Percentiles rank a stretch among this genome's conserved stretches.
These are phyloP conservation scores for Chiridota heheva DNA, from an alignment of 35 echinoderm and acorn worm species.

Conservation along the genomic window DNA sequence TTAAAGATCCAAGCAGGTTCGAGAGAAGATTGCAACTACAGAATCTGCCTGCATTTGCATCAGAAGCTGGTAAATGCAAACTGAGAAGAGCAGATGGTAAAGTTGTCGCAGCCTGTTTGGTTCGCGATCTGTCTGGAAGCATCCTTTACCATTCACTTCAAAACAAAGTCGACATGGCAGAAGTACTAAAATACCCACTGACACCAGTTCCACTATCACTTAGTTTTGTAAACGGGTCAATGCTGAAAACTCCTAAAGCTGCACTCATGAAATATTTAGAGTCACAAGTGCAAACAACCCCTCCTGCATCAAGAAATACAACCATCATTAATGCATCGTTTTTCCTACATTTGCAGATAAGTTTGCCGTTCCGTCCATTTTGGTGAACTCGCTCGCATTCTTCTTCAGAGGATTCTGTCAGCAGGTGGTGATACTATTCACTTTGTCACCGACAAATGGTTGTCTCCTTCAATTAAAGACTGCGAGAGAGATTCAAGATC, in stretches of 20 bases:
- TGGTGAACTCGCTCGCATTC: slow-evolving; percentile 1
- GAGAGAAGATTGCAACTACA: too few species aligned
- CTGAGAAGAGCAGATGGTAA: slow-evolving; percentile 13
- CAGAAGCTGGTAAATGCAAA: too few species aligned
- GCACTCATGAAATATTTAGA: slow-evolving; percentile 12
- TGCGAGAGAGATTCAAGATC: slow-evolving; percentile 28
- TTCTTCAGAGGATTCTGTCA: slow-evolving; percentile 16
- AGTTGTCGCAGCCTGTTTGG: slow-evolving; percentile 38
- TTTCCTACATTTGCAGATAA: slow-evolving; percentile 24
- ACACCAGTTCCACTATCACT: slow-evolving; percentile 22
- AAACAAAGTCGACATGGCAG: slow-evolving; percentile 5
- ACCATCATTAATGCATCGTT: slow-evolving; percentile 20
- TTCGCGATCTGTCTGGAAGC: slow-evolving; percentile 15
- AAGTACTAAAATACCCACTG: slow-evolving; percentile 18
- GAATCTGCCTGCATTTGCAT: too few species aligned
- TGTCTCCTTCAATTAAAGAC: slow-evolving; percentile 39
- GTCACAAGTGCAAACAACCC: slow-evolving; percentile 8
- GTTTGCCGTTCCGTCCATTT: background rate
- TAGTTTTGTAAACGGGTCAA: slow-evolving; percentile 6
- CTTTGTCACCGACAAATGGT: slow-evolving; percentile 41
- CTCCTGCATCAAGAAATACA: background rate
- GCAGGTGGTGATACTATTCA: slow-evolving; percentile 23
- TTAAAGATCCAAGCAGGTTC: too few species aligned
- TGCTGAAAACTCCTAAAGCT: slow-evolving; percentile 17
- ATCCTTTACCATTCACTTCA: slow-evolving; percentile 10